Evolutionary conservation across 2,113 vertebrate species (phyloP), one percentile per base, ranked within the genome.

Genomic region (Oceanodroma tethys): DNA sequence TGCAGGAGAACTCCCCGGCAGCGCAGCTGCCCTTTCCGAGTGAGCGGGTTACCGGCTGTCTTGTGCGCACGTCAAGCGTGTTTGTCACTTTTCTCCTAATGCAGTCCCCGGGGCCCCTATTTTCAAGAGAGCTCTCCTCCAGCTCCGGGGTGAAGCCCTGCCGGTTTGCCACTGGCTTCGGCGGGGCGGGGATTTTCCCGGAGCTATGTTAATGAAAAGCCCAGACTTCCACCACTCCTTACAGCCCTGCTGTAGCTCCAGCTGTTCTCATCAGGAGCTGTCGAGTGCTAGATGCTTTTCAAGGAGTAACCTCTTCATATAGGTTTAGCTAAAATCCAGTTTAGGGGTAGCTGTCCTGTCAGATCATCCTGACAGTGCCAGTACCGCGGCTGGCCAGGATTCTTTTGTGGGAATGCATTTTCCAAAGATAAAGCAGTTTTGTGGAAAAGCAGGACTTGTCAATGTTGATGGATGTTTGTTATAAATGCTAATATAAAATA

Each of bases 261-360:
- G 91, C 81, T 94, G 92, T 83, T 97, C 93, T 82, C 90, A 90
- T 79, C 88, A 90, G 92, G 85, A 93, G 92, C 92, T 95, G 62
- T 88, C 47, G 23, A 91, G 92, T 8, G 19, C 63, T 48, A 27
- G 81, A 58, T 80, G 67, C 50, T 96, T 93, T 58, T 92, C 88
- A 86, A 73, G 55, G 81, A 80, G 29, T 63, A 80, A 66, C 52
- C 92, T 92, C 88, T 94, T 93, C 82, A 88, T 63, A 56, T 0
- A 42, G 29, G 7, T 63, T 73, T 58, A 73, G 48, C 71, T 83
- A 36, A 82, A 83, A 78, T n/a, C 85, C 79, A 21, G 22, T 68
- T 66, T 52, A 60, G 58, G 60, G 40, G 15, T 43, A 73, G 63
- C 45, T 22, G 45, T 58, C 45, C 88, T 86, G 53, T 91, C 79